These are phyloP conservation scores for Epicampocera succincta DNA, from an alignment of 2,888 invertebrate species.

Conservation along the genomic window DNA sequence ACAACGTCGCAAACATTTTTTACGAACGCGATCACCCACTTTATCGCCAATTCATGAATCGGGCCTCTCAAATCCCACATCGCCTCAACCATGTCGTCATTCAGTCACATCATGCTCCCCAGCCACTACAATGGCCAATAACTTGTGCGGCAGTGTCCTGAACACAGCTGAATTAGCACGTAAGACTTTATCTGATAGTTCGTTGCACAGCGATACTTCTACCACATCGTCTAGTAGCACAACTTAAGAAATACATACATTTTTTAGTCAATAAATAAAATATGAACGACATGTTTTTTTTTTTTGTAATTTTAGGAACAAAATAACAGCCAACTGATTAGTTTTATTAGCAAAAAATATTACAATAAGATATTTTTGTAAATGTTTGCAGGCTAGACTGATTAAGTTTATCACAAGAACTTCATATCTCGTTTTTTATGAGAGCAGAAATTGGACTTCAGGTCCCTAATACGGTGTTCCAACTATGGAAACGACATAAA, in stretches of 20 bases:
- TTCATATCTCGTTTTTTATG: not conserved
- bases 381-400: conserved; percentile 14
- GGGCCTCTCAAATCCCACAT: conserved; percentile 87
- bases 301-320: not conserved
- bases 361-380: conserved; percentile 11
- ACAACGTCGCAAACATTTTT: conserved; percentile 82
- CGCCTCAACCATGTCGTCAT: conserved; percentile 83
- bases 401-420: not conserved
- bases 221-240: conserved; percentile 60
- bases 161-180: conserved; percentile 66
- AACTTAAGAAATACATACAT: conserved; percentile 11
- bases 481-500: too few species aligned
- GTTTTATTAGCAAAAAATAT: conserved; percentile 15
- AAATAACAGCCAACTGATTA: conserved; percentile 1
- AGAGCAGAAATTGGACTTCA: not conserved
- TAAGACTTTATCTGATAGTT: conserved; percentile 77
- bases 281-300: not conserved
- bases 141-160: conserved; percentile 68
- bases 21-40: conserved; percentile 83
- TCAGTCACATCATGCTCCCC: conserved; percentile 76
- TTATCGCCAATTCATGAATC: conserved; percentile 88
- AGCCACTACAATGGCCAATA: conserved; percentile 76
- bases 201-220: conserved; percentile 75
- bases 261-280: not conserved
- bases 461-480: too few species aligned